phyloP scores from a whole-genome alignment of 2,113 vertebrate genomes.

The Atlantisia rogersi region DNA sequence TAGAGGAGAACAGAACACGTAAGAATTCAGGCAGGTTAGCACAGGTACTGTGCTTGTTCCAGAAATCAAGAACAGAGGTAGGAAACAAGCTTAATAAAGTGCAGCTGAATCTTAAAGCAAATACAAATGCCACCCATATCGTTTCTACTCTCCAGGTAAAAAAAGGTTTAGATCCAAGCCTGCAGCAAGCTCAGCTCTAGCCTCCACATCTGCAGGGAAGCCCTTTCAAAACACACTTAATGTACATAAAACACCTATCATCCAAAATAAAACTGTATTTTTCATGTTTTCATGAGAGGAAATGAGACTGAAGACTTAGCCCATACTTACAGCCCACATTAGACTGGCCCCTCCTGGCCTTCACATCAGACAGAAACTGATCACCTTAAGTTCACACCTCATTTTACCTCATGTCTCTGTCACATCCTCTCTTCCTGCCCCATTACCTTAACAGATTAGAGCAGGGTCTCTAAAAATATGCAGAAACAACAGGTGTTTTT shows the following conservation, averaged over 20 bases:
- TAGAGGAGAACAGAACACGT: background rate
- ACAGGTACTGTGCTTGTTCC: background rate
- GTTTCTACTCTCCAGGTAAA: background rate
- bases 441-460: background rate
- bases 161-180: background rate
- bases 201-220: background rate
- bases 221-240: background rate
- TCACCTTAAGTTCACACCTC: background rate
- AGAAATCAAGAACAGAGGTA: background rate
- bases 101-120: background rate
- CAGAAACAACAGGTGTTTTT: background rate
- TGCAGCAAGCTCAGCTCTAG: background rate
- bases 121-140: background rate
- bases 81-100: background rate
- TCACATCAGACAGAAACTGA: background rate
- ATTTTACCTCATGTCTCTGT: background rate
- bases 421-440: background rate
- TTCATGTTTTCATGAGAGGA: background rate
- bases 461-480: background rate
- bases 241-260: background rate
- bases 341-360: background rate
- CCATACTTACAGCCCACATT: background rate
- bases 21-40: background rate
- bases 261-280: background rate
- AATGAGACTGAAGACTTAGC: background rate